Evolutionary conservation across 2,888 invertebrate genomes (phyloP).

Genomic region (Uropetala carovei): DNA sequence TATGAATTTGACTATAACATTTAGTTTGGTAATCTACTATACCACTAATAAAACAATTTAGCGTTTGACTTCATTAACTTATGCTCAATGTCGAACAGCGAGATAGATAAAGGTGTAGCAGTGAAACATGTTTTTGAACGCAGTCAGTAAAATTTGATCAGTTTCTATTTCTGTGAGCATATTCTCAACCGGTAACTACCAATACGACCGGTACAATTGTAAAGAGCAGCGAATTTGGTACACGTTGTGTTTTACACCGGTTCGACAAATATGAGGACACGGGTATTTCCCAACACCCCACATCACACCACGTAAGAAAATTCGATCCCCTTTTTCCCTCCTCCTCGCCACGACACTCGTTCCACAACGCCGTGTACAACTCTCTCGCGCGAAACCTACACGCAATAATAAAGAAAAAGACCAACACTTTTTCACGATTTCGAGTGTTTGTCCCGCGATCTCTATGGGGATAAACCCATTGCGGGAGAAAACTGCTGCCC

Average conservation of each 20-base stretch:
- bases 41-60: too few relatives aligned
- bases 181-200: too few relatives aligned
- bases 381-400: background rate
- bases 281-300: background rate
- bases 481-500: background rate
- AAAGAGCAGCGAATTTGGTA: background rate
- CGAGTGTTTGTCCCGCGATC: background rate
- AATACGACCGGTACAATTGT: too few relatives aligned
- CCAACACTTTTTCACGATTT: background rate
- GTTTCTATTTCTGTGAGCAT: too few relatives aligned
- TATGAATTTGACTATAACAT: too few relatives aligned
- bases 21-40: too few relatives aligned
- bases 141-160: too few relatives aligned
- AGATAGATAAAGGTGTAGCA: too few relatives aligned
- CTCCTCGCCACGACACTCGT: background rate
- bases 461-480: slow-evolving; percentile 26
- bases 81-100: too few relatives aligned
- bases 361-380: background rate
- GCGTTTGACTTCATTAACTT: too few relatives aligned
- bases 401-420: background rate
- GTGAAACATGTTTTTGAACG: too few relatives aligned
- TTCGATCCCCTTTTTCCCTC: background rate
- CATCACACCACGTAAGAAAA: background rate
- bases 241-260: background rate
- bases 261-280: slow-evolving; percentile 5